phyloP scores from a whole-genome alignment of 2,888 invertebrate species.

The Catocala sponsa region DNA sequence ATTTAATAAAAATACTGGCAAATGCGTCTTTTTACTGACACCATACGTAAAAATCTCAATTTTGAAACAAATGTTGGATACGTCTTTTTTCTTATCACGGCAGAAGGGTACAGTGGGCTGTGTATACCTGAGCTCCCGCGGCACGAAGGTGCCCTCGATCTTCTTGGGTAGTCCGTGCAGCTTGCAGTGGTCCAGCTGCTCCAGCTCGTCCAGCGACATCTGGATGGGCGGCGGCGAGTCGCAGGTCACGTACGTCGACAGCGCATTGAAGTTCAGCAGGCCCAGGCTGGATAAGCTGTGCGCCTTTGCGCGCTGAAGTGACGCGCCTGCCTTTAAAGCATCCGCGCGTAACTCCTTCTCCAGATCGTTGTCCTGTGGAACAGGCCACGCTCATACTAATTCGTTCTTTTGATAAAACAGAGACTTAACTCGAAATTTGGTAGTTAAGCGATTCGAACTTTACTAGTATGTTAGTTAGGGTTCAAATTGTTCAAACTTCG shows the following conservation, averaged over 20 bases:
- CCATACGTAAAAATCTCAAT: too few relatives aligned
- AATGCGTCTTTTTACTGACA: too few relatives aligned
- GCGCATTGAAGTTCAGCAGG: conserved; percentile 81
- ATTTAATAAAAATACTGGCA: too few relatives aligned
- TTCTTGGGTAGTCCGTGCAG: conserved; percentile 91
- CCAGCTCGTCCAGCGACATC: conserved; percentile 93
- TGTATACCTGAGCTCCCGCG: conserved; percentile 86
- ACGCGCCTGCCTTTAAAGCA: conserved; percentile 69
- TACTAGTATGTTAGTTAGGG: too few relatives aligned
- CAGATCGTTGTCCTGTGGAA: conserved; percentile 76
- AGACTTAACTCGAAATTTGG: too few relatives aligned
- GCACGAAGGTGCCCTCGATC: conserved; percentile 91
- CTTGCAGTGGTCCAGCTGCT: conserved; percentile 91
- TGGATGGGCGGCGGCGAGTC: conserved; percentile 95
- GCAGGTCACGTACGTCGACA: conserved; percentile 91
- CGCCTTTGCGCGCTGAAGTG: conserved; percentile 73
- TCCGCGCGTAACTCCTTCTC: conserved; percentile 82
- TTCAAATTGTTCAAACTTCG: too few relatives aligned
- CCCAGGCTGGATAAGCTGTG: conserved; percentile 74
- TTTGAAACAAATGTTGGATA: too few relatives aligned
- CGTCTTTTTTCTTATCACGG: too few relatives aligned
- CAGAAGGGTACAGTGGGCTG: too few relatives aligned
- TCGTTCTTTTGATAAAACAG: too few relatives aligned
- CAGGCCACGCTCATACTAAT: too few relatives aligned
- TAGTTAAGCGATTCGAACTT: too few relatives aligned